Conservation (phyloP, 2,113 vertebrate genomes). For the Nothobranchius kuhntae region DNA sequence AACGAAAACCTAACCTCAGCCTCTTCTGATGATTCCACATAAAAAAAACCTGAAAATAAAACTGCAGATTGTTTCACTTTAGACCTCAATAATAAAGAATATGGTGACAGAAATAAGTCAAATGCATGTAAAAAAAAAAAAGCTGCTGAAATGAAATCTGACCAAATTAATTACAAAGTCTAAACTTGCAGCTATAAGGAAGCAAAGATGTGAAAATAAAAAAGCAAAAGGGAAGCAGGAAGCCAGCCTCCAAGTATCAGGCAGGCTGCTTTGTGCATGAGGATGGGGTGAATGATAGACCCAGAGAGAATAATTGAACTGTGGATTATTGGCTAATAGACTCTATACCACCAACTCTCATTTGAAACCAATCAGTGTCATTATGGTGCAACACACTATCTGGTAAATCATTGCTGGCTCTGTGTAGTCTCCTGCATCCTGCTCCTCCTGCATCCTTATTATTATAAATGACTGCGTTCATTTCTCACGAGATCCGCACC, state of each 20-base stretch:
- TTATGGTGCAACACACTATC: neutral
- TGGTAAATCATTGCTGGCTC: slow-evolving; percentile 18
- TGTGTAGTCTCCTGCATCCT: slow-evolving; percentile 5
- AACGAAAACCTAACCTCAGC: neutral
- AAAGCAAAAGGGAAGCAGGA: neutral
- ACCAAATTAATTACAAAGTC: too few relatives aligned
- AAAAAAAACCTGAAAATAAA: too few relatives aligned
- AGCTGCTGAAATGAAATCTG: too few relatives aligned
- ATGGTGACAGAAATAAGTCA: too few relatives aligned
- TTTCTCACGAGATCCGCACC: too few relatives aligned
- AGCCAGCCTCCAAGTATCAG: neutral
- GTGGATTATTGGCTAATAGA: neutral
- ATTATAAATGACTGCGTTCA: neutral
- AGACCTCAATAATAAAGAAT: too few relatives aligned
- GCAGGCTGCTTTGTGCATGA: neutral
- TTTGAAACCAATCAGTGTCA: neutral
- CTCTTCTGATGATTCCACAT: neutral
- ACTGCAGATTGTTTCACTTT: too few relatives aligned
- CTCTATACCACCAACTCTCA: neutral
- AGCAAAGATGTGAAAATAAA: too few relatives aligned
- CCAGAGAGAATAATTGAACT: slow-evolving; percentile 8
- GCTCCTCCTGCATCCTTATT: slow-evolving; percentile 1
- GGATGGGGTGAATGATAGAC: neutral
- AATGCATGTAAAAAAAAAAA: too few relatives aligned
- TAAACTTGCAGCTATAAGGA: too few relatives aligned